Conservation (phyloP, 2,888 invertebrate genomes). For the Philonicus albiceps region DNA sequence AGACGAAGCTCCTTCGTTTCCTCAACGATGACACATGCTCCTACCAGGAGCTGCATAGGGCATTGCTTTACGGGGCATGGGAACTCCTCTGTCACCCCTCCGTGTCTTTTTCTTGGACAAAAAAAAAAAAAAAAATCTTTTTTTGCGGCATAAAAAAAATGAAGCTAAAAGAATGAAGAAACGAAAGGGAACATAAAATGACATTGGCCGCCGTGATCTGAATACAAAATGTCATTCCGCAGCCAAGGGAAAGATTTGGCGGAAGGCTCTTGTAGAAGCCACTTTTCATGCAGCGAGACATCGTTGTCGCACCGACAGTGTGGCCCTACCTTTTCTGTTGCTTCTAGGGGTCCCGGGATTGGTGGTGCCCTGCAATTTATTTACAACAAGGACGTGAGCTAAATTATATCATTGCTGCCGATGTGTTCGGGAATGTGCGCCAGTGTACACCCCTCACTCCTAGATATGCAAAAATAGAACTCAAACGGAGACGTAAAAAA, state of each 20-base stretch:
- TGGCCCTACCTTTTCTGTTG: slow-evolving; percentile 31
- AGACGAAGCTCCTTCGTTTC: background rate
- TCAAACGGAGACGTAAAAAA: slow-evolving; percentile 12
- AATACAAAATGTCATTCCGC: slow-evolving; percentile 26
- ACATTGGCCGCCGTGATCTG: slow-evolving; percentile 37
- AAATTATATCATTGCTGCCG: slow-evolving; percentile 27
- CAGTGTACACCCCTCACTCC: background rate
- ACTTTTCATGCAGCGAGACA: slow-evolving; percentile 28
- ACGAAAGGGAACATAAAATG: slow-evolving; percentile 38
- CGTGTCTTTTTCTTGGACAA: background rate
- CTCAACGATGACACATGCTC: background rate
- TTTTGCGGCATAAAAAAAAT: slow-evolving; percentile 2
- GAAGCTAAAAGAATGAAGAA: background rate
- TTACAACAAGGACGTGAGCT: slow-evolving; percentile 39
- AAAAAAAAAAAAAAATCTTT: too few relatives aligned
- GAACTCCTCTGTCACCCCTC: background rate
- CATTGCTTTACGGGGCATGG: background rate
- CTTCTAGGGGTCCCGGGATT: background rate
- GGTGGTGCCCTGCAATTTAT: slow-evolving; percentile 30
- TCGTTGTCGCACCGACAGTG: background rate
- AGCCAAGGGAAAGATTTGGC: background rate
- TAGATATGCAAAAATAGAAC: slow-evolving; percentile 20
- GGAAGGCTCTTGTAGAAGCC: slow-evolving; percentile 10
- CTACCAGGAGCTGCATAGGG: background rate
- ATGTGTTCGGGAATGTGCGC: background rate